Conservation (phyloP, 2,113 vertebrate species). For the Myodes glareolus region DNA sequence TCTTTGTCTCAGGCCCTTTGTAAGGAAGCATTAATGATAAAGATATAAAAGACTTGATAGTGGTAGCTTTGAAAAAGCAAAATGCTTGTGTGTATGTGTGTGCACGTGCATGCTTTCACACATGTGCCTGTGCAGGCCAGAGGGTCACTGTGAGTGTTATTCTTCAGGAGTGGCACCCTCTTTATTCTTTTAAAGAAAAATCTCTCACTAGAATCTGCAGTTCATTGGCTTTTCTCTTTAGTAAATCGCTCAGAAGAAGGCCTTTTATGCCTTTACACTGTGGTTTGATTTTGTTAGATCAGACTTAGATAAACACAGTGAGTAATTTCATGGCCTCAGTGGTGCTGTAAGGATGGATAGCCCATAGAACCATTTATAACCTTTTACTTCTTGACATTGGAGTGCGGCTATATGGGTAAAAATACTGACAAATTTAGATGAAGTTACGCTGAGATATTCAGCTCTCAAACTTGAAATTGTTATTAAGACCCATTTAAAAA, state of each 20-base stretch:
- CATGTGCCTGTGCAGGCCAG: too few relatives aligned
- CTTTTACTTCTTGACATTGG: background rate
- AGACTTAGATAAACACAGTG: background rate
- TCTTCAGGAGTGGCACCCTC: background rate
- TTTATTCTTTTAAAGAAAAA: background rate
- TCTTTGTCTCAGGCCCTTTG: background rate
- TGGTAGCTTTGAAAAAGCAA: background rate
- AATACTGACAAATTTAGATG: background rate
- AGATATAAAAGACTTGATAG: background rate
- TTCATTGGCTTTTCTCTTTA: background rate
- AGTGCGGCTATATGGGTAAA: background rate
- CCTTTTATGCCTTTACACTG: slow-evolving; percentile 8
- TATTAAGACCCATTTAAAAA: slow-evolving; percentile 64
- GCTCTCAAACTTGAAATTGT: background rate
- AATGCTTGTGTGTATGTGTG: background rate
- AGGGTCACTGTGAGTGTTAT: background rate
- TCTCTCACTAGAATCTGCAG: background rate
- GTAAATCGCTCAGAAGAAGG: background rate
- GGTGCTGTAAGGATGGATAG: background rate
- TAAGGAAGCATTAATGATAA: background rate
- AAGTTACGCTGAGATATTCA: slow-evolving; percentile 32
- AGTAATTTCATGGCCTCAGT: background rate
- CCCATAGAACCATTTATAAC: background rate
- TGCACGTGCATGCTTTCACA: too few relatives aligned
- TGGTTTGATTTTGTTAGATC: background rate